Evolutionary conservation across 2,113 vertebrate genomes (phyloP).

Genomic region (Nothoprocta pentlandii): DNA sequence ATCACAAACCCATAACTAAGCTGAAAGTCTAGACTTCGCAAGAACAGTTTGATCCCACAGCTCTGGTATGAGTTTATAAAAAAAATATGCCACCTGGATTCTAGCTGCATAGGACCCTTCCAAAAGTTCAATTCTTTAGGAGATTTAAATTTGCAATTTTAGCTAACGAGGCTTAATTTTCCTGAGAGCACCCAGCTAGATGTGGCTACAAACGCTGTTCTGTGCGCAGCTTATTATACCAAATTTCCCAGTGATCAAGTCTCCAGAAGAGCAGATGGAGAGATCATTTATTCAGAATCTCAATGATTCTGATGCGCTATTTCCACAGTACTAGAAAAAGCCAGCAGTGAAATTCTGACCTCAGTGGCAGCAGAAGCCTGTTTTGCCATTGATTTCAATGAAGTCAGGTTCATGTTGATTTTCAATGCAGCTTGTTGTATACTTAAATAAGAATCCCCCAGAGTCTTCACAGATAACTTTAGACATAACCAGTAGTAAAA

Average conservation of each 20-base stretch:
- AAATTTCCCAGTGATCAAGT: neutral
- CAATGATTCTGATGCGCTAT: neutral
- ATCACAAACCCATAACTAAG: accelerated
- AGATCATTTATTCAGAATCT: neutral
- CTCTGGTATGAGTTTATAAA: neutral
- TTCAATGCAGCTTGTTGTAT: neutral
- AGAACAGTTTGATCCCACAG: neutral
- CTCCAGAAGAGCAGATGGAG: neutral
- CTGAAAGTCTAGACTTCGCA: neutral
- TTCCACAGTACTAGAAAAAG: neutral
- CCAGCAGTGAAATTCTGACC: neutral
- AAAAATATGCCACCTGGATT: neutral
- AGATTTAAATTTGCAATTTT: neutral
- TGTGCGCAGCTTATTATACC: neutral
- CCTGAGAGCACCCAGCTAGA: neutral
- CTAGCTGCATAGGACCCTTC: neutral
- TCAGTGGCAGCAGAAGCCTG: neutral
- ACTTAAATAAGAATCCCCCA: neutral
- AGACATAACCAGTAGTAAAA: neutral
- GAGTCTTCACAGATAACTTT: neutral
- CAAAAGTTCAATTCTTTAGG: neutral
- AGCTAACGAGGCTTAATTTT: neutral
- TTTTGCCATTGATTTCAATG: neutral
- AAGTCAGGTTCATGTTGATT: neutral
- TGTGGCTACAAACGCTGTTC: neutral